Conservation (phyloP, 2,888 invertebrate species). For the Achlya flavicornis region DNA sequence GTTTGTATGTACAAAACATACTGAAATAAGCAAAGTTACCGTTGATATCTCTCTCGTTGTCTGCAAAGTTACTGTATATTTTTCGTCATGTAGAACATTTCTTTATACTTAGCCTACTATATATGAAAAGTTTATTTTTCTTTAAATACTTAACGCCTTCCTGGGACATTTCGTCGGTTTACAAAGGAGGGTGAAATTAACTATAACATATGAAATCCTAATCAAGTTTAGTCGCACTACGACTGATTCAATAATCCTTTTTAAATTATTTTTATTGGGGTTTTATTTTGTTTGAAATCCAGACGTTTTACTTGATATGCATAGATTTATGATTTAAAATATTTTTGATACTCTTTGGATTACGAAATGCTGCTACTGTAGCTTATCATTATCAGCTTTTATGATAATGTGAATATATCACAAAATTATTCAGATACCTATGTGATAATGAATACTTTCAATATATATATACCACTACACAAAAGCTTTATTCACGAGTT, state of each 20-base stretch:
- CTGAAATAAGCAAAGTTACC: neutral
- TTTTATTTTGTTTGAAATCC: neutral
- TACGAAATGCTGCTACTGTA: too few species aligned
- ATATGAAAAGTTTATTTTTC: neutral
- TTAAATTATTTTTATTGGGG: neutral
- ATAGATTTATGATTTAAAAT: too few species aligned
- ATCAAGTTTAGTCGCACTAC: neutral
- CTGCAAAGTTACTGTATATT: slow-evolving; percentile 7
- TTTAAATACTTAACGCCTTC: neutral
- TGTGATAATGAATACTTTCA: too few species aligned
- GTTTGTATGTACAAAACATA: neutral
- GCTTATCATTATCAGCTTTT: too few species aligned
- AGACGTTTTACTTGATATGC: too few species aligned
- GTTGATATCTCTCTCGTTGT: neutral
- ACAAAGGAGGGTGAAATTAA: neutral
- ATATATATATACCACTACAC: too few species aligned
- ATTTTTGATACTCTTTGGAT: too few species aligned
- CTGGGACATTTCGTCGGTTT: neutral
- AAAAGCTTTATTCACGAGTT: too few species aligned
- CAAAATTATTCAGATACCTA: too few species aligned
- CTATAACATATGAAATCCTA: neutral
- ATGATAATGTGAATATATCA: too few species aligned
- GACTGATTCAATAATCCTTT: slow-evolving; percentile 1
- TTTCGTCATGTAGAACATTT: neutral
- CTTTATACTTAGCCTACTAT: neutral